phyloP scores from a whole-genome alignment of 2,113 vertebrate species.

The Thamnaconus septentrionalis region DNA sequence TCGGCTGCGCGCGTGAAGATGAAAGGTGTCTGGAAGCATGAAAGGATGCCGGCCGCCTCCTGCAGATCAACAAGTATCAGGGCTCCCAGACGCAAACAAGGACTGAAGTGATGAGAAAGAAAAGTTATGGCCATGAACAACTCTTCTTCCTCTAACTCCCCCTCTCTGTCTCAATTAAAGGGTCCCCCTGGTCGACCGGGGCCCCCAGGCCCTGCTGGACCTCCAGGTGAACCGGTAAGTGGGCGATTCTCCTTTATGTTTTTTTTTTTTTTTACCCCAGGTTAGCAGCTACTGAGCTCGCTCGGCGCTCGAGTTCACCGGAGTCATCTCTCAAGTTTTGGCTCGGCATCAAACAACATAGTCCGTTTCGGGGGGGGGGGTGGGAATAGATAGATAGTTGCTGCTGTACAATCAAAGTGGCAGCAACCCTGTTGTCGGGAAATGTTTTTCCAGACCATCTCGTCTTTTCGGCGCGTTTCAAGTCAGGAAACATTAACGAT shows the following conservation, averaged over 20 bases:
- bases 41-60: conserved; percentile 34
- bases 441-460: conserved; percentile 23
- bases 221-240: conserved; percentile 94
- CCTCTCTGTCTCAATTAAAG: conserved; percentile 77
- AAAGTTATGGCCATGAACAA: conserved; percentile 27
- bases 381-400: not conserved
- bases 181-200: conserved; percentile 89
- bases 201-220: conserved; percentile 87
- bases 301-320: conserved; percentile 15
- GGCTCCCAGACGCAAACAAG: conserved; percentile 27
- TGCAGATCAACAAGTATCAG: conserved; percentile 43
- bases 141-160: conserved; percentile 37
- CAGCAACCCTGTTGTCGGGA: conserved; percentile 26
- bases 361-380: too few relatives aligned
- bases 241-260: conserved; percentile 27
- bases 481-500: conserved; percentile 20
- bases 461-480: conserved; percentile 25
- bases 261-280: conserved; percentile 14
- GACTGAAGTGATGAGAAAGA: conserved; percentile 40
- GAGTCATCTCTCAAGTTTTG: conserved; percentile 15
- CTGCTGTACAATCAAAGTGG: conserved; percentile 32
- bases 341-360: conserved; percentile 8
- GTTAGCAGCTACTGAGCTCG: conserved; percentile 8
- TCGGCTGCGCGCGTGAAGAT: conserved; percentile 10
- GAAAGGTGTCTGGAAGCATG: conserved; percentile 33